These are phyloP conservation scores for Agrotis ipsilon DNA, from an alignment of 2,888 invertebrate genomes.

Conservation along the genomic window DNA sequence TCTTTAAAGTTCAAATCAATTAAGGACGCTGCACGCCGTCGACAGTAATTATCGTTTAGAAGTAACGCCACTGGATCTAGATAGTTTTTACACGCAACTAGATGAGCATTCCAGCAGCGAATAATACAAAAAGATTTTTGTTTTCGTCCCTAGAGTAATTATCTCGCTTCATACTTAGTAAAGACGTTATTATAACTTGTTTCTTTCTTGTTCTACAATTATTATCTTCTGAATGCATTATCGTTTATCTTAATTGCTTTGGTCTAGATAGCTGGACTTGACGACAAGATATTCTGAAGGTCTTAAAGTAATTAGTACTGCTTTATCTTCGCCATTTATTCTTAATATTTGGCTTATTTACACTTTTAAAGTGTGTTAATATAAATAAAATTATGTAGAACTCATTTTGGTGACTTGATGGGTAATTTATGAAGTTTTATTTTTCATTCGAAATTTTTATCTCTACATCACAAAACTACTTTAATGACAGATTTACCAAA, in stretches of 20 bases:
- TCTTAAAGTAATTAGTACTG: conserved; percentile 28
- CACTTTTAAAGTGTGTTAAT: conserved; percentile 62
- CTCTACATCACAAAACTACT: conserved; percentile 45
- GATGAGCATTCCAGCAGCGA: too few species aligned
- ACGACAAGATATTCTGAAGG: conserved; percentile 48
- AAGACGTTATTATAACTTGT: conserved; percentile 51
- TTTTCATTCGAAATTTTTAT: conserved; percentile 45
- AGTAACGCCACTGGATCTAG: conserved; percentile 26
- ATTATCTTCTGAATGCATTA: conserved; percentile 34
- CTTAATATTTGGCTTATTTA: conserved; percentile 44
- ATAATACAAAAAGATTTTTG: too few species aligned
- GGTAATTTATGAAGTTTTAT: conserved; percentile 20
- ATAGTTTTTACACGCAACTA: conserved; percentile 6
- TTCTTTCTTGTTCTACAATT: conserved; percentile 43
- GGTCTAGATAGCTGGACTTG: conserved; percentile 48
- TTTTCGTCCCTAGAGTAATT: conserved; percentile 19
- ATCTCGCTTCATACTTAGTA: conserved; percentile 37
- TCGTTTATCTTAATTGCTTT: conserved; percentile 48
- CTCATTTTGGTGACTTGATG: conserved; percentile 8
- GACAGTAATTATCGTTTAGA: conserved; percentile 45
- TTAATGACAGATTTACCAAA: conserved; percentile 12
- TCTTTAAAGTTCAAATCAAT: conserved; percentile 66
- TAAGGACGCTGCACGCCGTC: conserved; percentile 71
- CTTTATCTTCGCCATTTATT: conserved; percentile 49
- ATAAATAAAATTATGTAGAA: conserved; percentile 50